Evolutionary conservation across 2,113 vertebrate genomes (phyloP).

Genomic region (Diphyllodes magnificus): DNA sequence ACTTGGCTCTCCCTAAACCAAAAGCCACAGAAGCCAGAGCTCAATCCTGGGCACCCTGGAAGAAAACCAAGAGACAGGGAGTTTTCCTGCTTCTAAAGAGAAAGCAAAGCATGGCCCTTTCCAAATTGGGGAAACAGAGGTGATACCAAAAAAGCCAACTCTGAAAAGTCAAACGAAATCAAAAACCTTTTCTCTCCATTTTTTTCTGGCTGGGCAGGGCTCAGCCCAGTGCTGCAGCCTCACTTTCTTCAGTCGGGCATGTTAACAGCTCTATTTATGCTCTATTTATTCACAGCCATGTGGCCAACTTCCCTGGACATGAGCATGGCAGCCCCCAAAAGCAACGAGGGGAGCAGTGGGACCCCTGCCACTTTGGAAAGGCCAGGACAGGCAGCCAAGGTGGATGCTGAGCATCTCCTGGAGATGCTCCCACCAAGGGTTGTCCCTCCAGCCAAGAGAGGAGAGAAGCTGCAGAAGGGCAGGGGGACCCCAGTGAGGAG

Average conservation of each 20-base stretch:
- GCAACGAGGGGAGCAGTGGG: neutral
- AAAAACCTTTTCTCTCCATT: neutral
- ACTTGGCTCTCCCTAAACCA: neutral
- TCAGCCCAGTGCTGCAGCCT: neutral
- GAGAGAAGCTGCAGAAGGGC: neutral
- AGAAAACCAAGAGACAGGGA: neutral
- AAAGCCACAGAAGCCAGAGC: neutral
- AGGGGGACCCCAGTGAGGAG: neutral
- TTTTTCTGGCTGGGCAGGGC: neutral
- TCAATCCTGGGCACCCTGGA: neutral
- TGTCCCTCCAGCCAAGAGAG: neutral
- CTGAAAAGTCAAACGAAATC: neutral
- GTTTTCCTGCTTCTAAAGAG: neutral
- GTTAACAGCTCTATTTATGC: constrained; percentile 23
- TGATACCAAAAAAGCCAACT: neutral
- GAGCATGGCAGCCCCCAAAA: neutral
- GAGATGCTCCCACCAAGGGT: neutral
- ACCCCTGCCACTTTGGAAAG: neutral
- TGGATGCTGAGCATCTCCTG: neutral
- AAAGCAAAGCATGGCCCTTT: neutral
- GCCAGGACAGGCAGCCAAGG: neutral
- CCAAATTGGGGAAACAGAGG: rapidly evolving
- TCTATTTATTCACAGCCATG: constrained; percentile 11
- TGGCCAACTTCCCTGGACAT: neutral
- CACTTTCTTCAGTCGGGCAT: neutral